A percentile compares a stretch with the other conserved stretches of the same genome.
Conservation (phyloP, 2,113 vertebrate species). For the Ictalurus punctatus region DNA sequence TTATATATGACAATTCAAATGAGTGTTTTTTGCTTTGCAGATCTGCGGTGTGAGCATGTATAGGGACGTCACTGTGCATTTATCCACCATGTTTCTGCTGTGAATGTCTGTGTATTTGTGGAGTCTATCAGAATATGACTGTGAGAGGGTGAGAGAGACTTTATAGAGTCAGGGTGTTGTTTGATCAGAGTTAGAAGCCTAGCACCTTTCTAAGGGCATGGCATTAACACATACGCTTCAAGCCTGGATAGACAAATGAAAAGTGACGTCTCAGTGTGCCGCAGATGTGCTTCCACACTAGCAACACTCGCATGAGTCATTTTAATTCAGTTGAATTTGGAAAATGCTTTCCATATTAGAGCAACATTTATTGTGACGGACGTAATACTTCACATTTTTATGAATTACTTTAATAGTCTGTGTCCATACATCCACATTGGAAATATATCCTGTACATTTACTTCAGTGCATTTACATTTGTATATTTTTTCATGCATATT, state of each 20-base stretch:
- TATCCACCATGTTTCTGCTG: not conserved
- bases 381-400: not conserved
- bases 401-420: not conserved
- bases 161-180: not conserved
- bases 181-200: not conserved
- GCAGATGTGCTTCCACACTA: not conserved
- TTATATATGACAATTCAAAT: not conserved
- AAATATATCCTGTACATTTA: not conserved
- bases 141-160: not conserved
- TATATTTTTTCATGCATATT: not conserved
- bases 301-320: not conserved
- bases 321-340: not conserved
- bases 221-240: constrained; percentile 7
- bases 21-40: not conserved
- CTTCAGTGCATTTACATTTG: not conserved
- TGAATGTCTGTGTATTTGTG: not conserved
- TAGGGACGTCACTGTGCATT: not conserved
- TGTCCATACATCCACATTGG: not conserved
- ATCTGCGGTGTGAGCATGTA: not conserved
- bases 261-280: not conserved
- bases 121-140: not conserved
- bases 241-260: constrained; percentile 1
- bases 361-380: not conserved
- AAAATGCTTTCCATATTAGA: not conserved
- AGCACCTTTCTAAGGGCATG: not conserved